These are phyloP conservation scores for Potamilus streckersoni DNA, from an alignment of 1,140 invertebrate genomes.

Conservation along the genomic window DNA sequence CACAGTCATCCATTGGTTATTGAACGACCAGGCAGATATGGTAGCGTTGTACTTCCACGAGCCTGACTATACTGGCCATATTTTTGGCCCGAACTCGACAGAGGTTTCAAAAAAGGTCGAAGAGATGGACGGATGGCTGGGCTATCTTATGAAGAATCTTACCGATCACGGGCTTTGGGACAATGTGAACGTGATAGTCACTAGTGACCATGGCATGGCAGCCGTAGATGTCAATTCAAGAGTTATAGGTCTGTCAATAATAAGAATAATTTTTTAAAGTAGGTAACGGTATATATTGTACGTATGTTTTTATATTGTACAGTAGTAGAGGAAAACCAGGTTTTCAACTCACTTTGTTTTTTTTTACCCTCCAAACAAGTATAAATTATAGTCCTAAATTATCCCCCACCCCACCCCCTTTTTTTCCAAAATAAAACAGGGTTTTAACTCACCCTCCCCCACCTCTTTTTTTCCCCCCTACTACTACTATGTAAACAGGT, in stretches of 20 bases:
- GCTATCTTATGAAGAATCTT: conserved; percentile 53
- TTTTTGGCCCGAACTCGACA: conserved; percentile 55
- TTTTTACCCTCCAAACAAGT: no score
- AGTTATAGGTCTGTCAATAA: conserved; percentile 26
- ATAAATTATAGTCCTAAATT: no score
- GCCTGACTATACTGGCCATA: conserved; percentile 74
- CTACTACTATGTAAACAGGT: no score
- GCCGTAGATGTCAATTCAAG: conserved; percentile 67
- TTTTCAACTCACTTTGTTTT: no score
- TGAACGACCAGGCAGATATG: conserved; percentile 66
- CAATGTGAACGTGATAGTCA: conserved; percentile 76
- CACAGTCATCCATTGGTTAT: conserved; percentile 76
- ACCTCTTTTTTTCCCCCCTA: no score
- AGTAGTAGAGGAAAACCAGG: no score
- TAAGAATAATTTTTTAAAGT: no score
- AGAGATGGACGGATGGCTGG: conserved; percentile 51
- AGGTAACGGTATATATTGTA: no score
- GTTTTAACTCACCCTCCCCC: no score
- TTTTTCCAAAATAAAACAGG: no score
- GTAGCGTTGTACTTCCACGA: conserved; percentile 80
- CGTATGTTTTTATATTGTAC: no score
- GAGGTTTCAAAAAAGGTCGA: conserved; percentile 46
- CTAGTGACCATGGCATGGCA: conserved; percentile 83
- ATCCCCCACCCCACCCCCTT: no score
- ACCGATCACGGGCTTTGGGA: conserved; percentile 66